Base-by-base conservation (phyloP, 2,113 vertebrate genomes). In the Haemorhous mexicanus region DNA sequence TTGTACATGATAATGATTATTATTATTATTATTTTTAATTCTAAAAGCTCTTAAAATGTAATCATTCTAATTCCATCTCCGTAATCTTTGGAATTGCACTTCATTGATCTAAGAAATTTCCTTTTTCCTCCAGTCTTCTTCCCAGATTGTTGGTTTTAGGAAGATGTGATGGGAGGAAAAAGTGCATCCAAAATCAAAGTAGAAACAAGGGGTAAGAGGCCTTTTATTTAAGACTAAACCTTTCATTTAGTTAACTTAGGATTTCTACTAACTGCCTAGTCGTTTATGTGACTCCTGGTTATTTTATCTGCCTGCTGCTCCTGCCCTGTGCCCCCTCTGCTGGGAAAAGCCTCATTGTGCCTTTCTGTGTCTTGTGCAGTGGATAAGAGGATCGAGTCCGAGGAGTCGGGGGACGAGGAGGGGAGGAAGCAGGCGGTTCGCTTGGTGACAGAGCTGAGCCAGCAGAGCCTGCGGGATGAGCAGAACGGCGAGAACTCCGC, bases 341-440 rank as follows among this genome's bases (percentile, higher is more conserved):
- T 33, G 89, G 24, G 9, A 59, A 10, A 39, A 19, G 9, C 20
- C 87, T 96, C 7, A 95, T 2, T 5, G 3, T 53, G 49, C 17
- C 4, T 0, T 64, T 64, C 3, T 94, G 47, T 95, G 15, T 95
- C 59, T 96, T 7, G 19, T 16, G 35, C 94, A 99, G 99, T 99
- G 62, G 99, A 99, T 96, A 98, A 99, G 89, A 95, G 98, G 87
- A 98, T 98, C 7, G 99, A 99, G 64, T 99, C 99, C 0, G 99
- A 99, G 96, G 99, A 99, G 92, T 99, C 99, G 0, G 99, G 99
- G 3, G 99, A 99, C 20, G 99, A 99, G 89, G 99, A 99, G 53
- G 98, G 98, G 82, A 98, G 98, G 97, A 98, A 98, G 93, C 97
- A 98, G 81, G 95, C 98, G 77, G 46, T 97, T 87, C 68, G 98